phyloP scores from a whole-genome alignment of 2,797 vertebrate species.

The Melanogrammus aeglefinus region DNA sequence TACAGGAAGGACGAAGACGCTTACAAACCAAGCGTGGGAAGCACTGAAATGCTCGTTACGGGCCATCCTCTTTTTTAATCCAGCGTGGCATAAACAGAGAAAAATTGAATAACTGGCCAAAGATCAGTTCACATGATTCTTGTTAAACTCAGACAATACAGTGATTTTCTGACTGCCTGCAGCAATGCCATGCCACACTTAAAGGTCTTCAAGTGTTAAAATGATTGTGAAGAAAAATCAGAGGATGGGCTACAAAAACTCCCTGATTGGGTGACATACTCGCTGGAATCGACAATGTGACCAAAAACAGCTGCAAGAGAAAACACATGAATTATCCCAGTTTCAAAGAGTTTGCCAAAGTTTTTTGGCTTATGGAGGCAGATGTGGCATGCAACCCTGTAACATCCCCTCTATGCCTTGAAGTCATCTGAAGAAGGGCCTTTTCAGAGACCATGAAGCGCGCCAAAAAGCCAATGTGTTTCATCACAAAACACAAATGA shows the following conservation, averaged over 20 bases:
- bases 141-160: no score
- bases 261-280: conserved; percentile 25
- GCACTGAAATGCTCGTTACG: conserved; percentile 22
- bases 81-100: conserved; percentile 23
- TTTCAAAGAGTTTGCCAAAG: conserved; percentile 26
- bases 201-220: no score
- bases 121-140: conserved; percentile 16
- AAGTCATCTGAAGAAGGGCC: no score
- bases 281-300: conserved; percentile 22
- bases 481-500: not conserved
- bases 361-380: no score
- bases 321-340: conserved; percentile 18
- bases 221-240: no score
- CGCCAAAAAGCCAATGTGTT: not conserved
- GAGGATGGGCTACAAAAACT: no score
- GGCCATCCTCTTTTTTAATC: conserved; percentile 21
- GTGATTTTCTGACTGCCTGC: no score
- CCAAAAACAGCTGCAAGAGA: conserved; percentile 6
- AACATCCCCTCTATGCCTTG: no score
- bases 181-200: no score
- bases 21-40: conserved; percentile 27
- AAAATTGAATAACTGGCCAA: conserved; percentile 18
- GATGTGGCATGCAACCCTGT: no score
- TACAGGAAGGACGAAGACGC: not conserved
- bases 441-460: no score